phyloP scores from a whole-genome alignment of 1,140 invertebrate genomes.

The Brachionus paranguensis region DNA sequence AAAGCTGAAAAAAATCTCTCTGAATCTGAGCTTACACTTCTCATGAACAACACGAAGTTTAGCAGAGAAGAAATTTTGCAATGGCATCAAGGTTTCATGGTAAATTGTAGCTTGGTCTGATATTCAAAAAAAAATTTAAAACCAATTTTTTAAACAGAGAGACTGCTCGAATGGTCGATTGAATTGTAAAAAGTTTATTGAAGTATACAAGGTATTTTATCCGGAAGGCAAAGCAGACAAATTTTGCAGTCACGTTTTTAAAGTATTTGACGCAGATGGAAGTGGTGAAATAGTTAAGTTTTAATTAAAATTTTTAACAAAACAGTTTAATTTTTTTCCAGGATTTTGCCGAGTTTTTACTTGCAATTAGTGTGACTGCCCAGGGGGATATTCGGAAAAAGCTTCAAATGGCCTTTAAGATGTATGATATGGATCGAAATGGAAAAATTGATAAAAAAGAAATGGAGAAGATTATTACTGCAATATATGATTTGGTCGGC shows the following conservation, averaged over 20 bases:
- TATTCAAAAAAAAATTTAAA: background rate
- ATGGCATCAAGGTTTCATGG: conserved; percentile 57
- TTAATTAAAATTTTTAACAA: background rate
- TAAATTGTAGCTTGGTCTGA: conserved; percentile 43
- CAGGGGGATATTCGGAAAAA: conserved; percentile 29
- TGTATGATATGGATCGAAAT: conserved; percentile 37
- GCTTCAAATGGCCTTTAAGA: conserved; percentile 25
- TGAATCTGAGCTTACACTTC: conserved; percentile 52
- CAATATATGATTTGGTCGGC: conserved; percentile 39
- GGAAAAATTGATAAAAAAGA: conserved; percentile 37
- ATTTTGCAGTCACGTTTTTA: conserved; percentile 39
- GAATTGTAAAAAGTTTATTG: conserved; percentile 40
- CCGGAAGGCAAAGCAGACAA: conserved; percentile 39
- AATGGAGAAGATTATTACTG: conserved; percentile 35
- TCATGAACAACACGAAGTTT: conserved; percentile 54
- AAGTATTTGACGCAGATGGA: conserved; percentile 24
- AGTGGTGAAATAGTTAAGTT: conserved; percentile 8
- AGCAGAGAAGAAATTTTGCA: conserved; percentile 54
- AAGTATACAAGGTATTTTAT: conserved; percentile 37
- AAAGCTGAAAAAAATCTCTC: conserved; percentile 26
- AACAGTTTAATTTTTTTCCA: background rate
- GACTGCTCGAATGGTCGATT: conserved; percentile 39
- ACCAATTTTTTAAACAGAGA: background rate
- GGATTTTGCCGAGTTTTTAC: conserved; percentile 40
- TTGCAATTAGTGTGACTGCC: conserved; percentile 9